Percentiles rank a stretch among this genome's conserved stretches.
Evolutionary conservation across 2,888 invertebrate species (phyloP).

Genomic region (Caenorhabditis sinica): DNA sequence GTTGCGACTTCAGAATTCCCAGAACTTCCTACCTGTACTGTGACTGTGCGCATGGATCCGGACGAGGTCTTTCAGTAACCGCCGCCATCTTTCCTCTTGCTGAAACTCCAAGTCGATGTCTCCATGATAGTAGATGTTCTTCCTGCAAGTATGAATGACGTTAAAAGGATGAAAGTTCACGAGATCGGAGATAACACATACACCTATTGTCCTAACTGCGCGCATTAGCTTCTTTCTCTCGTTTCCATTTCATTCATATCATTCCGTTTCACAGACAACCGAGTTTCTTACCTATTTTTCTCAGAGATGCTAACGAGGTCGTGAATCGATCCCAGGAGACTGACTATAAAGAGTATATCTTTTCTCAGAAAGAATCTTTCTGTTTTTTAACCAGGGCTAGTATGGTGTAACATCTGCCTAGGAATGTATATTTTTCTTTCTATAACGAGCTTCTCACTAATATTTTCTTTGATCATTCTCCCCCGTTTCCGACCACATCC

Average conservation of each 20-base stretch:
- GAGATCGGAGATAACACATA: slow-evolving; percentile 60
- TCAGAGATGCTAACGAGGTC: slow-evolving; percentile 6
- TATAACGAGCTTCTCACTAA: neutral
- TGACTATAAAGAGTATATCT: too few relatives aligned
- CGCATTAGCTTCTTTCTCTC: slow-evolving; percentile 8
- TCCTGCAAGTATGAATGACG: slow-evolving; percentile 86
- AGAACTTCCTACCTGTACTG: slow-evolving; percentile 85
- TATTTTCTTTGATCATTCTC: neutral
- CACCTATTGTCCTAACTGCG: slow-evolving; percentile 38
- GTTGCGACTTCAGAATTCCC: neutral
- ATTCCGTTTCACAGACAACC: slow-evolving; percentile 10
- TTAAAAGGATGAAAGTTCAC: slow-evolving; percentile 59
- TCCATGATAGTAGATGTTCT: slow-evolving; percentile 87
- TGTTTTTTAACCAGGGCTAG: neutral
- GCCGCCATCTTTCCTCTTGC: slow-evolving; percentile 64
- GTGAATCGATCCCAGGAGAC: too few relatives aligned
- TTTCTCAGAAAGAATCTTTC: neutral
- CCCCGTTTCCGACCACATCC: neutral
- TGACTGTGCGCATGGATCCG: slow-evolving; percentile 81
- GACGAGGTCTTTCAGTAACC: slow-evolving; percentile 76
- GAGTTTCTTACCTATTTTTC: slow-evolving; percentile 34
- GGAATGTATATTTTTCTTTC: neutral
- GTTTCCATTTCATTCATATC: slow-evolving; percentile 39
- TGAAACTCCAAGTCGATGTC: slow-evolving; percentile 72
- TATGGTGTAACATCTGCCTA: neutral